Evolutionary conservation across 2,797 vertebrate genomes (phyloP), one percentile per base, ranked within the genome.

Genomic region (Atherinosoma microstoma): DNA sequence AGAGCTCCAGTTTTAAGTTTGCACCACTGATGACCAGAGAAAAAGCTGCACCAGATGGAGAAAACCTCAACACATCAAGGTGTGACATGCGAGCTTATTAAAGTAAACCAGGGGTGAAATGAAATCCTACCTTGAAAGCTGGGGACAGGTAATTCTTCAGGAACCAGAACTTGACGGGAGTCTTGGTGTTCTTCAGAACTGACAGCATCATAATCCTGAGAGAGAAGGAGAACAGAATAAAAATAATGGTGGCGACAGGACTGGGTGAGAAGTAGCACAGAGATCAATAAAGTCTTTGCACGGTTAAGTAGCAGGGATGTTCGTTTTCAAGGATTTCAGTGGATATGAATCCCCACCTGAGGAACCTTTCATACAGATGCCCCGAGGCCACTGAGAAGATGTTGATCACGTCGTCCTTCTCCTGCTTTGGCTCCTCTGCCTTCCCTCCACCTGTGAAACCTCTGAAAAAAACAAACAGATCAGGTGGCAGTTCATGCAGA

Each of bases 71-170:
- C 34, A 45, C 58, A 36, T 74, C 47, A 71, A n/a, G 42, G 56
- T 13, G 15, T 2, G 12, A 58, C 24, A 64, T 62, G 67, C 75
- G 42, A 9, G 72, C 38, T 68, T 64, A 54, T 16, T 3, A 42
- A 71, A 64, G 9, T 0, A 54, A 45, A 34, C 35, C 22, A 0
- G 30, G 6, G 29, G 32, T 8, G 34, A 35, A 27, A 64, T 40
- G 13, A 64, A 72, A 6, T 80, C 84, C 24, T 80, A 98, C 98
- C 97, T 99, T 99, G 92, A 99, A 99, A 0, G 97, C 95, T 27
- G 98, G 98, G 2, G 98, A 99, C 89, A 99, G 94, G 89, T 98
- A 99, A 93, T 99, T 99, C 94, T 99, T 99, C 90, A 99, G 94
- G 91, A 99, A 99, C 98, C 98, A 99, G 88, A 99, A 99, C 89